Evolutionary conservation across 2,888 invertebrate genomes (phyloP), one percentile per base, ranked within the genome.

Genomic region (Acanthococcus lagerstroemiae): DNA sequence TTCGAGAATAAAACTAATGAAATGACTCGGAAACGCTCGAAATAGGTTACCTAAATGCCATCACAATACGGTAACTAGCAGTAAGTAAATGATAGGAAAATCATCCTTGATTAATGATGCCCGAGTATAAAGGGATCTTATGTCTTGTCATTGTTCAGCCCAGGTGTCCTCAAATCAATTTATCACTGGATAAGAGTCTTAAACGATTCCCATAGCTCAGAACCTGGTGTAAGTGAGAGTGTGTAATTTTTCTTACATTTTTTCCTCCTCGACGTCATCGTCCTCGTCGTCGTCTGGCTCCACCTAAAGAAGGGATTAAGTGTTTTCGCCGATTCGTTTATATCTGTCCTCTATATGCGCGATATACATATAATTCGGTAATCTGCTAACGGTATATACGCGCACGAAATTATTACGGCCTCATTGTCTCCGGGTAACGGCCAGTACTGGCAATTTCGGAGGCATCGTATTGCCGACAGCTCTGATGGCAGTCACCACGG

Each of bases 71-170:
- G 52, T 52, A 22, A 9, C n/a, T 48, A 4, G 24, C 24, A 12
- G 21, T 52, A 4, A 52, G 50, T 22, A 54, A 63, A 63, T 54
- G 63, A 63, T 63, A 54, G 44, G 63, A 63, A 63, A 63, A 63
- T 63, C 63, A 63, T 63, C 63, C 54, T 37, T 63, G 63, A 63
- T 63, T 63, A 63, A 63, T 63, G 63, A 63, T 63, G 63, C 44
- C 44, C 21, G 15, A 6, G 30, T 50, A 54, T 27, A 54, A 63
- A 63, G 52, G 63, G 63, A 63, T 63, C 52, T 63, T 63, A 63
- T 25, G 37, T 54, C 50, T 63, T 30, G 63, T 63, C 52, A 63
- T 63, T 63, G 63, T 63, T 61, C 26, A 19, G 48, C 54, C 63
- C 63, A 63, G 63, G 50, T 63, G 63, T 63, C 63, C 52, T 63